These are phyloP conservation scores for Eupithecia exiguata DNA, from an alignment of 2,888 invertebrate species.

Conservation along the genomic window DNA sequence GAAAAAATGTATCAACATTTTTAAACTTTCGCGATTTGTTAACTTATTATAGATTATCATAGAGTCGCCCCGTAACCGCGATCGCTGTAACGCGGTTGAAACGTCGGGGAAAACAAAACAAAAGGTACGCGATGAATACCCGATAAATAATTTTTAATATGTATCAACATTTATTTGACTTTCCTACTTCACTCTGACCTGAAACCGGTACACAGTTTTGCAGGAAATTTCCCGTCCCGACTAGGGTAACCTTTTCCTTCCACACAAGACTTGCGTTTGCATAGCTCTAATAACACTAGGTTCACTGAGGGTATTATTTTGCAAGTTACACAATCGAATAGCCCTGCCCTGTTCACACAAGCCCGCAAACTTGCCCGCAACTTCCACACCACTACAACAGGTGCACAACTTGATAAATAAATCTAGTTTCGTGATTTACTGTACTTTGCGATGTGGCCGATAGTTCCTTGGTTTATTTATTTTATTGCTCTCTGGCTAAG, in stretches of 20 bases:
- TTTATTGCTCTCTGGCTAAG: conserved; percentile 32
- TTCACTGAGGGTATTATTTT: not conserved
- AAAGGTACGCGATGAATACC: no score
- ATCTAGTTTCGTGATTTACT: conserved; percentile 40
- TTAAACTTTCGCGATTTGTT: no score
- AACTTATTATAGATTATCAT: no score
- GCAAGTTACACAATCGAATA: not conserved
- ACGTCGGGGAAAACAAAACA: no score
- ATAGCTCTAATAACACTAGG: not conserved
- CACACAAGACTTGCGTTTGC: not conserved
- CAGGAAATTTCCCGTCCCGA: not conserved
- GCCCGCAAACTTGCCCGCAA: conserved; percentile 10
- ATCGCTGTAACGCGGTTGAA: no score
- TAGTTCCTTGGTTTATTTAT: conserved; percentile 39
- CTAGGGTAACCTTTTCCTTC: not conserved
- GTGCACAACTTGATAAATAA: conserved; percentile 37
- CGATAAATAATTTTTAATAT: no score
- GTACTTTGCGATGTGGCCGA: conserved; percentile 28
- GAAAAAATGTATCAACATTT: not conserved
- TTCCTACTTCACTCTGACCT: not conserved
- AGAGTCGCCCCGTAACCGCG: no score
- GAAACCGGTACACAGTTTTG: not conserved
- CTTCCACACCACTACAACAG: conserved; percentile 26
- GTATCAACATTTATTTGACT: no score
- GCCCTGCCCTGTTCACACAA: not conserved